Percentiles rank a stretch among this genome's conserved stretches.
phyloP scores from a whole-genome alignment of 1,140 invertebrate species.

The Mya arenaria region DNA sequence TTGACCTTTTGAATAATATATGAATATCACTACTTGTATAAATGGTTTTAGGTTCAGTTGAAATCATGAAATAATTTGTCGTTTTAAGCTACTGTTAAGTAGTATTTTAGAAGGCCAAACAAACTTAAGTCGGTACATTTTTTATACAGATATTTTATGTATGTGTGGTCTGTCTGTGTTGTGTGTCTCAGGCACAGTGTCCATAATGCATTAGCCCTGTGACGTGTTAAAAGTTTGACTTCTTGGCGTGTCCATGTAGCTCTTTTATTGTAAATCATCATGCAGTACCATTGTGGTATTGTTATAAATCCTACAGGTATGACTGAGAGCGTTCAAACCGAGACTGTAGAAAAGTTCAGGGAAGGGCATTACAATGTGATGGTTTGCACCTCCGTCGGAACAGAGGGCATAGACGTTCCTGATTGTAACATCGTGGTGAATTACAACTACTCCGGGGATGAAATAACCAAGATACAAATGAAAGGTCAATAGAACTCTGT shows the following conservation, averaged over 20 bases:
- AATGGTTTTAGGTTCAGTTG: too few relatives aligned
- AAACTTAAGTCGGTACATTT: background rate
- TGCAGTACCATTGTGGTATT: background rate
- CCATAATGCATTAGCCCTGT: too few relatives aligned
- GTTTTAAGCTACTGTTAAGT: too few relatives aligned
- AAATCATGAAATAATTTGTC: too few relatives aligned
- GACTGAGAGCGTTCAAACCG: slow-evolving; percentile 60
- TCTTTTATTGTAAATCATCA: background rate
- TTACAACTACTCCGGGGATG: slow-evolving; percentile 79
- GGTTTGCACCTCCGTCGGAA: slow-evolving; percentile 78
- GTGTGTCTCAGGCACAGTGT: too few relatives aligned
- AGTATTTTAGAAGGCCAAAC: too few relatives aligned
- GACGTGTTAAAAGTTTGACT: background rate
- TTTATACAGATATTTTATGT: background rate
- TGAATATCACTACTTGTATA: too few relatives aligned
- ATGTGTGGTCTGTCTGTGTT: too few relatives aligned
- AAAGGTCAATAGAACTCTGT: slow-evolving; percentile 64
- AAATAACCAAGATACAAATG: slow-evolving; percentile 78
- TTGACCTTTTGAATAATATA: too few relatives aligned
- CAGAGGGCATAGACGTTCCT: slow-evolving; percentile 80
- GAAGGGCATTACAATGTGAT: slow-evolving; percentile 58
- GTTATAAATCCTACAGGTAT: slow-evolving; percentile 55
- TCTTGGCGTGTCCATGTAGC: background rate
- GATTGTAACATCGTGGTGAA: slow-evolving; percentile 79
- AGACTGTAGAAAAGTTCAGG: slow-evolving; percentile 53